phyloP scores from a whole-genome alignment of 2,888 invertebrate genomes.

The Pecten maximus region DNA sequence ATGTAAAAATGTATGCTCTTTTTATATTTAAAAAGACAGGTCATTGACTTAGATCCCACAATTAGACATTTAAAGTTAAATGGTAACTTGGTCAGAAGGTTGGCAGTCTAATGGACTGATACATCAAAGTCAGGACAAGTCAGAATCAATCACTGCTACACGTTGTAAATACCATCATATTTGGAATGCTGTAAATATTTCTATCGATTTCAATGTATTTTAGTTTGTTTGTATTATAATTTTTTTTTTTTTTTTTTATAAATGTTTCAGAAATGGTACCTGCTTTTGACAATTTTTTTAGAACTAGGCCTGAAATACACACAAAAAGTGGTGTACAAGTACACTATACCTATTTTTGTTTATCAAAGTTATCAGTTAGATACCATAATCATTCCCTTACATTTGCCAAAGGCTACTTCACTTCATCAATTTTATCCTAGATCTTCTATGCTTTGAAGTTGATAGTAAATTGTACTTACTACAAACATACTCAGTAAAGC shows the following conservation, averaged over 20 bases:
- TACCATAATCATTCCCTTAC: neutral
- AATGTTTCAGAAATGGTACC: too few relatives aligned
- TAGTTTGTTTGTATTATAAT: too few relatives aligned
- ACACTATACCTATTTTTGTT: neutral
- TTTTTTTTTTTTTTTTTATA: too few relatives aligned
- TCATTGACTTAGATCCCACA: neutral
- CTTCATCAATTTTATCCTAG: conserved; percentile 30
- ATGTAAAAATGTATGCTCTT: neutral
- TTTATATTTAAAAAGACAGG: neutral
- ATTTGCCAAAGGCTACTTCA: conserved; percentile 7
- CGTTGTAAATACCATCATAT: neutral
- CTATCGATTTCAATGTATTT: neutral
- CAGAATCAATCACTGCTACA: neutral
- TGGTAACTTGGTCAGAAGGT: neutral
- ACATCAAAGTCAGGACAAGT: neutral
- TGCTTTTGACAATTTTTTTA: too few relatives aligned
- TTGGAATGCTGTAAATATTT: neutral
- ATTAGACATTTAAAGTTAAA: neutral
- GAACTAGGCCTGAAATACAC: too few relatives aligned
- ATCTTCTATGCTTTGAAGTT: neutral
- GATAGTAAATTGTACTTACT: neutral
- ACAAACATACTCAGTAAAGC: neutral
- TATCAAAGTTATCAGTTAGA: neutral
- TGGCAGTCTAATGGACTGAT: neutral
- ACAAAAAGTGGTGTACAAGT: too few relatives aligned